Conservation (phyloP, 2,888 invertebrate genomes). For the Cosmia pyralina region DNA sequence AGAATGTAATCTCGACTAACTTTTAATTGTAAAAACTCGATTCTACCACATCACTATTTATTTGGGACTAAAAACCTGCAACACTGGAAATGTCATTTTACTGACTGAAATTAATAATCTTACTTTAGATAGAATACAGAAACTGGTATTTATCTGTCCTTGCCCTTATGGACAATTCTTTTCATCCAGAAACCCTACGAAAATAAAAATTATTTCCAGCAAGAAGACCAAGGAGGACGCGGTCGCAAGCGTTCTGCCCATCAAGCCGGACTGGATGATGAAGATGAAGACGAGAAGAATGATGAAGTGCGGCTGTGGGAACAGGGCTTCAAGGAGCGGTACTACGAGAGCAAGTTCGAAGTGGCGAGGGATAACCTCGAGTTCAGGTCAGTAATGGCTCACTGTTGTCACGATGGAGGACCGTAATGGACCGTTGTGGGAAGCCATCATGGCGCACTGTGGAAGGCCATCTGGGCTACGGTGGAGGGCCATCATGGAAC, state of each 20-base stretch:
- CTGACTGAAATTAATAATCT: too few species aligned
- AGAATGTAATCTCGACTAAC: too few species aligned
- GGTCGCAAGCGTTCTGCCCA: slow-evolving; percentile 90
- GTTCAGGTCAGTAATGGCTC: slow-evolving; percentile 91
- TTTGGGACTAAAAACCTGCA: too few species aligned
- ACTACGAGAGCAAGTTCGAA: slow-evolving; percentile 98
- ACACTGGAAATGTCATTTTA: too few species aligned
- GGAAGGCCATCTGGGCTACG: background rate
- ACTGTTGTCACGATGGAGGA: background rate
- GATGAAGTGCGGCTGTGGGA: slow-evolving; percentile 98
- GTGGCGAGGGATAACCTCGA: slow-evolving; percentile 93
- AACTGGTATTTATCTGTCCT: too few species aligned
- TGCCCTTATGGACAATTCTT: background rate
- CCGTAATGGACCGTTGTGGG: background rate
- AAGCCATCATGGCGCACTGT: background rate
- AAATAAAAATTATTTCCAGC: slow-evolving; percentile 46
- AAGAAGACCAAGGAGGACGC: slow-evolving; percentile 69
- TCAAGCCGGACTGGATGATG: slow-evolving; percentile 88
- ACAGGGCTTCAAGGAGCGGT: slow-evolving; percentile 99
- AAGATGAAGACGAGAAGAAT: slow-evolving; percentile 93
- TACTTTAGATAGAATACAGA: too few species aligned
- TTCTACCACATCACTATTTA: too few species aligned
- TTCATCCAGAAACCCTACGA: background rate
- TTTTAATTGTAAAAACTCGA: too few species aligned
- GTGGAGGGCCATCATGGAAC: background rate